Evolutionary conservation across 1,140 invertebrate genomes (phyloP).

Genomic region (Octopus bimaculoides): DNA sequence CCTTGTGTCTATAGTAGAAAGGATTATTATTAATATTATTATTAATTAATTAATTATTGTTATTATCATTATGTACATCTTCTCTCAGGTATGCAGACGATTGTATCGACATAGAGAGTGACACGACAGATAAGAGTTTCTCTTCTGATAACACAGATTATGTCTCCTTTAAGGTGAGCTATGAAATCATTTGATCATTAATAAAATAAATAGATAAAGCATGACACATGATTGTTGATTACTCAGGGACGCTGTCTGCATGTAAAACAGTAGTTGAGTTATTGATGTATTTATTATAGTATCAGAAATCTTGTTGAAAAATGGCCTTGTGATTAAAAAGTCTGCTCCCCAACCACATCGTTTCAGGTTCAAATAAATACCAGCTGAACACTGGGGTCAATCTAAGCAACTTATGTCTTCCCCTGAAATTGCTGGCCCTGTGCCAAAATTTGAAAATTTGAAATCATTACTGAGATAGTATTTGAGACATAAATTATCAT

Average conservation of each 20-base stretch:
- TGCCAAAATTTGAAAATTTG: not conserved
- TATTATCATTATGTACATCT: not conserved
- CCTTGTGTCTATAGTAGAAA: no score
- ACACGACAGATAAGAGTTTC: constrained; percentile 22
- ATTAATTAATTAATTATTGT: not conserved
- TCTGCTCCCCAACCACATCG: not conserved
- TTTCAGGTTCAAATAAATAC: no score
- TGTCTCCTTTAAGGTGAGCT: constrained; percentile 15
- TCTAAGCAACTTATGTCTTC: no score
- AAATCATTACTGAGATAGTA: not conserved
- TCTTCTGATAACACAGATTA: constrained; percentile 28
- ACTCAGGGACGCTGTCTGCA: not conserved
- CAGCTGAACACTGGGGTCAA: no score
- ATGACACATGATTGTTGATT: not conserved
- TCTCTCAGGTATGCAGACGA: not conserved
- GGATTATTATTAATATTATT: no score
- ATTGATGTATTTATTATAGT: not conserved
- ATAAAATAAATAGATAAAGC: not conserved
- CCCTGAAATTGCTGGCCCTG: no score
- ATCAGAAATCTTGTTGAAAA: not conserved
- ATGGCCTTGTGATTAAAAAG: not conserved
- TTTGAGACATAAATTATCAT: not conserved
- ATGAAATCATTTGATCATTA: not conserved
- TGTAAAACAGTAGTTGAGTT: not conserved
- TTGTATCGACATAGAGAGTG: constrained; percentile 9